Conservation (phyloP, 2,888 invertebrate species). For the Tipula lateralis region DNA sequence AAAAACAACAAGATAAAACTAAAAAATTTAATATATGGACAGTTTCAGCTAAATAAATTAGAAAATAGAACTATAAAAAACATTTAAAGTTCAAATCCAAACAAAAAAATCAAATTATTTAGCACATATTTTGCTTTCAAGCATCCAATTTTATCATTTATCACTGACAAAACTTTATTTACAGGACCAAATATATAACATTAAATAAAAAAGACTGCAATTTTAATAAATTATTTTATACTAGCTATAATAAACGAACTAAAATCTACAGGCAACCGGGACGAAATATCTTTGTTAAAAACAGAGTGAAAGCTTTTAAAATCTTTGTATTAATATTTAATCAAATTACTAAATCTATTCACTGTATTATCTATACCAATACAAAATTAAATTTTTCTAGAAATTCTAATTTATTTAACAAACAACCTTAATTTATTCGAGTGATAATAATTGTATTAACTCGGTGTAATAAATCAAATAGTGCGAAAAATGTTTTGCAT, state of each 20-base stretch:
- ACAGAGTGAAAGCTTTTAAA: not conserved
- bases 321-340: not conserved
- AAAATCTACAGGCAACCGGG: not conserved
- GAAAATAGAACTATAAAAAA: not conserved
- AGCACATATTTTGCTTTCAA: not conserved
- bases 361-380: not conserved
- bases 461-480: not conserved
- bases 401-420: not conserved
- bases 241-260: not conserved
- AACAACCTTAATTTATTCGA: not conserved
- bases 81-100: not conserved
- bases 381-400: not conserved
- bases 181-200: not conserved
- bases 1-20: not conserved
- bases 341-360: not conserved
- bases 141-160: not conserved
- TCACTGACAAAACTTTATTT: conserved; percentile 11
- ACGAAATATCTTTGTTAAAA: not conserved
- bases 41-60: not conserved
- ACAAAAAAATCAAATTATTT: not conserved
- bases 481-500: not conserved
- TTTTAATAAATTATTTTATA: not conserved
- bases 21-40: not conserved
- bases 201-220: not conserved
- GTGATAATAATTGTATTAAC: not conserved